phyloP scores from a whole-genome alignment of 92 coral and sea anemone genomes.

The Ricordea florida region DNA sequence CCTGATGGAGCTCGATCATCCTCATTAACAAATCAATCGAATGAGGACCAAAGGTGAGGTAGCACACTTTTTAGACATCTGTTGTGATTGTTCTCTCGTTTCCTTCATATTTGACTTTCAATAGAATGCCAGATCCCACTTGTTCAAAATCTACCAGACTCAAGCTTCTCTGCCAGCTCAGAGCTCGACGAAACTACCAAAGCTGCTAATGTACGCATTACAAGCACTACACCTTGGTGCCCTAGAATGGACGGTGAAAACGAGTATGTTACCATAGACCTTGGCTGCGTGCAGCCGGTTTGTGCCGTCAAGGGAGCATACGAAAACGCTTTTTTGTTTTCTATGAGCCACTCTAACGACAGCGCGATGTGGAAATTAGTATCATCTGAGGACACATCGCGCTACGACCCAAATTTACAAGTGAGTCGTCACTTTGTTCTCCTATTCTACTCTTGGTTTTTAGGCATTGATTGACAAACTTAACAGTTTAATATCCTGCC shows the following conservation, averaged over 20 bases:
- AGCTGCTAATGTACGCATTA: background rate
- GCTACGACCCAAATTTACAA: background rate
- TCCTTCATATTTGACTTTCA: background rate
- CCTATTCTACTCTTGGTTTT: too few species aligned
- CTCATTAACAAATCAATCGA: too few species aligned
- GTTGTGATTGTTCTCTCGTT: too few species aligned
- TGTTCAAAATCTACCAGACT: background rate
- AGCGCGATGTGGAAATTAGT: background rate
- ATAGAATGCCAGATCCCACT: background rate
- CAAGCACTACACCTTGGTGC: background rate
- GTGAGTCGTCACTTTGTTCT: too few species aligned
- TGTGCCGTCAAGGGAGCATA: background rate
- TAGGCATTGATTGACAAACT: too few species aligned
- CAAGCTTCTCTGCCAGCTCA: background rate
- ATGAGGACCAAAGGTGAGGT: too few species aligned
- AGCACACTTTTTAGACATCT: too few species aligned
- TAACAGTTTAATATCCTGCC: too few species aligned
- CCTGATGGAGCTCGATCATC: too few species aligned
- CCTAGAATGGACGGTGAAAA: background rate
- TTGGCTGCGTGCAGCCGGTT: background rate
- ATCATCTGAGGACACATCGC: background rate
- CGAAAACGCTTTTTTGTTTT: background rate
- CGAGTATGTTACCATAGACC: background rate
- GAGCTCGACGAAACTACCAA: background rate
- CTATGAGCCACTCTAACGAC: background rate